These are phyloP conservation scores for Pseudeuparius sepicola DNA, from an alignment of 2,888 invertebrate genomes.

Conservation along the genomic window DNA sequence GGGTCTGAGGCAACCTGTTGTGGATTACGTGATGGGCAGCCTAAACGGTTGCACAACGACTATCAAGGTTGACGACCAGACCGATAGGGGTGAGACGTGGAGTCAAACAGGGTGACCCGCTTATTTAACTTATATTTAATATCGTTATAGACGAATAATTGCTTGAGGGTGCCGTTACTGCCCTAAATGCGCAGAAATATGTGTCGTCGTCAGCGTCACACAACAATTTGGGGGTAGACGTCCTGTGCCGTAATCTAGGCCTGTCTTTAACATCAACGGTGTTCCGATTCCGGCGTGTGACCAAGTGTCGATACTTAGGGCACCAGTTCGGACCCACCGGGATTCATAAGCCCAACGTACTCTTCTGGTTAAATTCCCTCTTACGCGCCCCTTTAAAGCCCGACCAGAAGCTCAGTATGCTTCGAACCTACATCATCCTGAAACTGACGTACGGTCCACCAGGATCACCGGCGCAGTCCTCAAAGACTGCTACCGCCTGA, in stretches of 20 bases:
- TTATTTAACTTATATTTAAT: neutral
- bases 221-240: constrained; percentile 4
- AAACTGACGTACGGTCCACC: constrained; percentile 29
- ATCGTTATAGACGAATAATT: constrained; percentile 7
- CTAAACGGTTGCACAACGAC: constrained; percentile 13
- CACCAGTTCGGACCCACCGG: constrained; percentile 17
- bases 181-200: constrained; percentile 20
- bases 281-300: constrained; percentile 3
- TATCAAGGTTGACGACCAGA: no score
- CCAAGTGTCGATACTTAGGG: constrained; percentile 19
- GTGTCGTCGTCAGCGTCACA: constrained; percentile 9
- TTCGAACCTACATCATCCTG: no score
- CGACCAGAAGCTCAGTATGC: no score
- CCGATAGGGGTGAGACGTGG: no score
- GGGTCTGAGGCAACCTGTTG: constrained; percentile 9
- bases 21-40: constrained; percentile 3
- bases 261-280: constrained; percentile 7
- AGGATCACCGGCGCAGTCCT: constrained; percentile 16
- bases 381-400: constrained; percentile 33
- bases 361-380: constrained; percentile 27
- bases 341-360: constrained; percentile 15
- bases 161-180: constrained; percentile 1
- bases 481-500: constrained; percentile 12
- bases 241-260: neutral
- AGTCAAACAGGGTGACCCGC: no score